Evolutionary conservation across 2,113 vertebrate species (phyloP).

Genomic region (Erpornis zantholeuca): DNA sequence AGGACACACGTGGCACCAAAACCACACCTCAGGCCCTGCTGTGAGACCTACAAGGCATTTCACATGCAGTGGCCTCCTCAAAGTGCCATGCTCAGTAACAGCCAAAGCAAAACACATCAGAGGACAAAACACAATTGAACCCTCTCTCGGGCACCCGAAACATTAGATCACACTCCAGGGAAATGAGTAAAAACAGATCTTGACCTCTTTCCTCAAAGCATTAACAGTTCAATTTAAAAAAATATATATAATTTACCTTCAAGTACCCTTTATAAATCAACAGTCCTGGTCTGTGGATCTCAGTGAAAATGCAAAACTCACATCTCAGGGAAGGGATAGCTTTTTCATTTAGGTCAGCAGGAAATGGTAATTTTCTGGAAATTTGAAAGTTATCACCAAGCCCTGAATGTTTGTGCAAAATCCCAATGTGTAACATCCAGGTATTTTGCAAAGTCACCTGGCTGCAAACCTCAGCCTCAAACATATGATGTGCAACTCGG

Average conservation of each 20-base stretch:
- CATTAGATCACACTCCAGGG: not conserved
- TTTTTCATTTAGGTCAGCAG: not conserved
- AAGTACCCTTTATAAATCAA: not conserved
- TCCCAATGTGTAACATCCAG: fast-evolving
- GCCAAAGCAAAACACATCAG: not conserved
- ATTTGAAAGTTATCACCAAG: not conserved
- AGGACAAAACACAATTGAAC: not conserved
- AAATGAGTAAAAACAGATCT: not conserved
- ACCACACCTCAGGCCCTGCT: not conserved
- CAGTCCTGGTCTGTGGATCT: not conserved
- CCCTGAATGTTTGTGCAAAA: not conserved
- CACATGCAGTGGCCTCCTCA: not conserved
- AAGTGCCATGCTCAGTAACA: not conserved
- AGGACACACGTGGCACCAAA: fast-evolving
- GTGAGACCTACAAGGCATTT: no score
- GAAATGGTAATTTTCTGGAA: not conserved
- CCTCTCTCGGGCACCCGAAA: not conserved
- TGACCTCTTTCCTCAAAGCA: not conserved
- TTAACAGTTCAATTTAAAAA: not conserved
- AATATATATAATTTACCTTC: not conserved
- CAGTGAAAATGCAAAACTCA: not conserved
- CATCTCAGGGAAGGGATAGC: fast-evolving
- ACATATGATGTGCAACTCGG: not conserved
- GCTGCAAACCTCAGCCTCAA: not conserved
- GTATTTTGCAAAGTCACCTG: not conserved